Conservation (phyloP, 2,113 vertebrate species). For the Chaenocephalus aceratus region DNA sequence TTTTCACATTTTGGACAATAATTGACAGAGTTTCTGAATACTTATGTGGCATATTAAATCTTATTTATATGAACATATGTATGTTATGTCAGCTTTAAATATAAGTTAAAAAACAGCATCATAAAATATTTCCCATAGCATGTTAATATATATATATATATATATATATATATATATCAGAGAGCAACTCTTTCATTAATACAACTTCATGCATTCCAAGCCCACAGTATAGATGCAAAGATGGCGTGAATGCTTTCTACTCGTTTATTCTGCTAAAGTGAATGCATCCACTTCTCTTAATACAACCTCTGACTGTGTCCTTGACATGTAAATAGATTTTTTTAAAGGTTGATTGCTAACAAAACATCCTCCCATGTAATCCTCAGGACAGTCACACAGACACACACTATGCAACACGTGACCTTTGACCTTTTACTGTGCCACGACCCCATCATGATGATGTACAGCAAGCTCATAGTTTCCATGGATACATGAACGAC, state of each 20-base stretch:
- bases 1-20: neutral
- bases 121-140: too few species aligned
- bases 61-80: neutral
- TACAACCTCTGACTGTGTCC: neutral
- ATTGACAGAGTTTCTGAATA: neutral
- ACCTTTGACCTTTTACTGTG: constrained; percentile 77
- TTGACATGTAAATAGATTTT: constrained; percentile 14
- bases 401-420: constrained; percentile 26
- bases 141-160: too few species aligned
- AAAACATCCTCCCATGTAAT: constrained; percentile 36
- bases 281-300: neutral
- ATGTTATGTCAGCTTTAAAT: neutral
- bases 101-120: neutral
- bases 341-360: constrained; percentile 11
- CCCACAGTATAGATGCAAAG: neutral
- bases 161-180: too few species aligned
- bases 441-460: constrained; percentile 73
- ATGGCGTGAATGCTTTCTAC: neutral
- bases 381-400: constrained; percentile 45
- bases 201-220: neutral
- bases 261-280: neutral
- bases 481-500: constrained; percentile 77
- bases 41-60: neutral
- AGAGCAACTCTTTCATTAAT: neutral
- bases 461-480: constrained; percentile 75